Conservation (phyloP, 2,113 vertebrate genomes). For the Dolichotis patagonum region DNA sequence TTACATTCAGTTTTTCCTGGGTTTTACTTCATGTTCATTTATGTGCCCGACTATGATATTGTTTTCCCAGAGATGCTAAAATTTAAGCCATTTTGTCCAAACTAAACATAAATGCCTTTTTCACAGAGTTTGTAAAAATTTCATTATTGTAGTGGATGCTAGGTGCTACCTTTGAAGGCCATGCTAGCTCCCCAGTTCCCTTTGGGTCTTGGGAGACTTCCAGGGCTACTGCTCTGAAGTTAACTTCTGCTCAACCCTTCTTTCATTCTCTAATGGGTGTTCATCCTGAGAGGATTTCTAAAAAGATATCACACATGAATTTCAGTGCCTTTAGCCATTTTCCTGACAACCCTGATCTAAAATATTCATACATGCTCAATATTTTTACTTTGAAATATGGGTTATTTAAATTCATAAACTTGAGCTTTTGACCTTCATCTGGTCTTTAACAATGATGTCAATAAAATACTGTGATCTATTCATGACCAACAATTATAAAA, state of each 20-base stretch:
- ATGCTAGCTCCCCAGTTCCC: rapidly evolving
- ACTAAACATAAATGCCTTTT: background rate
- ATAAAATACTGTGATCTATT: background rate
- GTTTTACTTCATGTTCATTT: background rate
- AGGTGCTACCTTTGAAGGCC: background rate
- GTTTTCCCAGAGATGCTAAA: background rate
- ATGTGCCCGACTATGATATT: background rate
- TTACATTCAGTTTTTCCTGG: background rate
- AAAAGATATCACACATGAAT: background rate
- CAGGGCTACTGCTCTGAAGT: background rate
- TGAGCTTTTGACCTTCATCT: constrained; percentile 8
- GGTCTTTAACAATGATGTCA: background rate
- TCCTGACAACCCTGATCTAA: background rate
- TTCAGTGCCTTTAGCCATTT: constrained; percentile 30
- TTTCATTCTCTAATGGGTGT: background rate
- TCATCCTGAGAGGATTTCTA: background rate
- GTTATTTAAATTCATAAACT: background rate
- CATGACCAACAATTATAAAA: background rate
- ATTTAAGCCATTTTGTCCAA: background rate
- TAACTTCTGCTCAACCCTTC: background rate
- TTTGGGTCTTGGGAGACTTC: background rate
- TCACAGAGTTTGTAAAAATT: background rate
- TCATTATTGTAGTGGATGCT: background rate
- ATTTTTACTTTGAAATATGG: background rate
- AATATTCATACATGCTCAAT: background rate